phyloP scores from a whole-genome alignment of 2,113 vertebrate species.

The Stercorarius parasiticus region DNA sequence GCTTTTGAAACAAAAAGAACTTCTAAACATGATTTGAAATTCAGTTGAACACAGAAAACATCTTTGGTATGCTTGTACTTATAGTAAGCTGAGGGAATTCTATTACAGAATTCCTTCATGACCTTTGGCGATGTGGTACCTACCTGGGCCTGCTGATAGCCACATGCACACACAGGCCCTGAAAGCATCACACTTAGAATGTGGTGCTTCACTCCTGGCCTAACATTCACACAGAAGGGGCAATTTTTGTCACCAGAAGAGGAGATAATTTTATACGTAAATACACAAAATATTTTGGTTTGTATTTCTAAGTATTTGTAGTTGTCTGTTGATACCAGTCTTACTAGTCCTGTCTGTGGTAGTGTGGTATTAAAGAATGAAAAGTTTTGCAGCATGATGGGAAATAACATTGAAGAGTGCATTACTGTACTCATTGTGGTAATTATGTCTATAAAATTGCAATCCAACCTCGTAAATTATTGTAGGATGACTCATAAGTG shows the following conservation, averaged over 20 bases:
- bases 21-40: not conserved
- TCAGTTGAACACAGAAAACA: not conserved
- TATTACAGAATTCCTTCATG: not conserved
- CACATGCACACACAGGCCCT: accelerated
- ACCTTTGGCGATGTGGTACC: not conserved
- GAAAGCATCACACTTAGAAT: not conserved
- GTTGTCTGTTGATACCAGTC: not conserved
- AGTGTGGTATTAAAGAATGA: not conserved
- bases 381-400: not conserved
- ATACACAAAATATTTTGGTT: not conserved
- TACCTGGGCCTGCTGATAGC: not conserved
- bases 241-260: not conserved
- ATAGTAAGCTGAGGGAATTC: not conserved
- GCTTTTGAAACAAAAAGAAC: not conserved
- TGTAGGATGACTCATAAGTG: not conserved
- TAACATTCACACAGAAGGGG: not conserved
- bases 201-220: not conserved
- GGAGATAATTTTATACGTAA: not conserved
- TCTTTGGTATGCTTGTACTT: not conserved
- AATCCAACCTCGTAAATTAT: not conserved
- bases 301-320: not conserved
- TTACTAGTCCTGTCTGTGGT: not conserved
- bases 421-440: not conserved
- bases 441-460: not conserved
- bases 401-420: not conserved